phyloP scores from a whole-genome alignment of 1,140 invertebrate genomes.

The Bombyx mandarina region DNA sequence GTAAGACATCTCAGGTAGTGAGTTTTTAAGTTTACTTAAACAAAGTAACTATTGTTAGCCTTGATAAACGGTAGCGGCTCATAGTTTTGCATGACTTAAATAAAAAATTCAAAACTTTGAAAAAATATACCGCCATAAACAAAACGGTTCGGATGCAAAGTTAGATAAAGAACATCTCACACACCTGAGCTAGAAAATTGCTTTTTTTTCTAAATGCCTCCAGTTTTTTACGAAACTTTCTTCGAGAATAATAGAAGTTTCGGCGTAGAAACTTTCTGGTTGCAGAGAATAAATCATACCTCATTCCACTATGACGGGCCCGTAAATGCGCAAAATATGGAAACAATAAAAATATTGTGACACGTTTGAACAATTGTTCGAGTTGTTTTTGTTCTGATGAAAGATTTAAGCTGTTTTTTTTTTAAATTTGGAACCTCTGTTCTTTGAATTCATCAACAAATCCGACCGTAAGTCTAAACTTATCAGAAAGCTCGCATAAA shows the following conservation, averaged over 20 bases:
- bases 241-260: conserved; percentile 69
- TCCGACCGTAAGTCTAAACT: conserved; percentile 30
- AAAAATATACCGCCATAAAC: conserved; percentile 68
- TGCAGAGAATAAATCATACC: conserved; percentile 48
- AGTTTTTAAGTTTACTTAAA: conserved; percentile 32
- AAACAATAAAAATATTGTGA: conserved; percentile 62
- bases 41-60: conserved; percentile 45
- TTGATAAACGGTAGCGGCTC: background rate
- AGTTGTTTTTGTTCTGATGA: conserved; percentile 33
- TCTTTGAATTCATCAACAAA: conserved; percentile 26
- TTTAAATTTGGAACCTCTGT: conserved; percentile 13
- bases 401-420: conserved; percentile 18
- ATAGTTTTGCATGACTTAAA: conserved; percentile 12
- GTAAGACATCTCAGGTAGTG: conserved; percentile 37
- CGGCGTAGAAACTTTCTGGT: conserved; percentile 56
- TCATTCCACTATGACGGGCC: conserved; percentile 41
- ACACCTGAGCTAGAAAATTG: conserved; percentile 71
- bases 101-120: conserved; percentile 70
- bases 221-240: conserved; percentile 70
- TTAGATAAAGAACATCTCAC: conserved; percentile 71
- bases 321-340: conserved; percentile 40
- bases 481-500: conserved; percentile 48
- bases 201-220: conserved; percentile 70
- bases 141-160: conserved; percentile 68
- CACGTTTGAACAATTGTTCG: conserved; percentile 34